Conservation (phyloP, 2,113 vertebrate species). For the Solea senegalensis region DNA sequence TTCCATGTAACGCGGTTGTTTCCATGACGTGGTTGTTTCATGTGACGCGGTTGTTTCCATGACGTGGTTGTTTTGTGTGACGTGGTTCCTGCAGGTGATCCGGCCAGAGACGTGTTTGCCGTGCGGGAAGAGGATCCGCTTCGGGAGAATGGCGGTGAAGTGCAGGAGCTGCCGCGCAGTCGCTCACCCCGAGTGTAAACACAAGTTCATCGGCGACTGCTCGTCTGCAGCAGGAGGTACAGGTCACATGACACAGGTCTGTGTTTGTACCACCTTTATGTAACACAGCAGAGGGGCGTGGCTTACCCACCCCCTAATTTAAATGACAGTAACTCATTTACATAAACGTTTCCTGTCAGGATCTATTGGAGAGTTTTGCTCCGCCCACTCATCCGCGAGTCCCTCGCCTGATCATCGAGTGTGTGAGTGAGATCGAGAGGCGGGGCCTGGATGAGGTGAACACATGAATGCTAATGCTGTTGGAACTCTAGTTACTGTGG, state of each 20-base stretch:
- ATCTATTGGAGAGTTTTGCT: slow-evolving; percentile 80
- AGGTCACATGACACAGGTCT: slow-evolving; percentile 4
- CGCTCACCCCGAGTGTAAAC: slow-evolving; percentile 83
- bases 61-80: background rate
- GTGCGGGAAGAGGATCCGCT: slow-evolving; percentile 85
- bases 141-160: slow-evolving; percentile 84
- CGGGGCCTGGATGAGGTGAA: slow-evolving; percentile 85
- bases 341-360: slow-evolving; percentile 57
- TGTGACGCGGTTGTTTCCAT: too few species aligned
- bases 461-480: too few species aligned
- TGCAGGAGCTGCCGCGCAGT: slow-evolving; percentile 83
- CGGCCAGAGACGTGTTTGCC: slow-evolving; percentile 79
- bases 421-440: slow-evolving; percentile 86
- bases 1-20: too few species aligned
- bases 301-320: too few species aligned
- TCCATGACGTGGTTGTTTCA: too few species aligned
- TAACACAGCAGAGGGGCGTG: too few species aligned
- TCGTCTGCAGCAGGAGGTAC: background rate
- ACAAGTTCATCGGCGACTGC: slow-evolving; percentile 57
- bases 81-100: slow-evolving; percentile 80
- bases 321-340: too few species aligned
- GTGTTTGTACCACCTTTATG: too few species aligned
- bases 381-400: slow-evolving; percentile 73
- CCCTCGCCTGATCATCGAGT: slow-evolving; percentile 82
- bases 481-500: too few species aligned